Evolutionary conservation across 2,888 invertebrate genomes (phyloP).

Genomic region (Mythimna ferrago): DNA sequence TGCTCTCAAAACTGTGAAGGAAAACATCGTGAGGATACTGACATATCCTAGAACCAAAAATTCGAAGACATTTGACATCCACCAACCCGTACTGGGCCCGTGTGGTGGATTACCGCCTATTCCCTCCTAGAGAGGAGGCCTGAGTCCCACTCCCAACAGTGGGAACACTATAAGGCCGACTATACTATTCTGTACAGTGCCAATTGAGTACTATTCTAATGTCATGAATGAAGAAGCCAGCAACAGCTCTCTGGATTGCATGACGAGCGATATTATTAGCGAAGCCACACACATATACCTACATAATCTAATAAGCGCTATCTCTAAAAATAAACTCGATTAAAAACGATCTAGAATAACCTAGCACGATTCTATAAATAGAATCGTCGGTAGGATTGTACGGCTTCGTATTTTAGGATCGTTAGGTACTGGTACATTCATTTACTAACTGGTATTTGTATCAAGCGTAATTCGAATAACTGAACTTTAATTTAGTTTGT

Average conservation of each 20-base stretch:
- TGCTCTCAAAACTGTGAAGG: too few relatives aligned
- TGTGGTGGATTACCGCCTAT: too few relatives aligned
- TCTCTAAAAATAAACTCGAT: constrained; percentile 38
- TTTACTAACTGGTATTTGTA: constrained; percentile 7
- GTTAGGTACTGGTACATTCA: background rate
- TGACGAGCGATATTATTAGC: constrained; percentile 2
- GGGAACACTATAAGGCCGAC: too few relatives aligned
- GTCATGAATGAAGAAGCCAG: constrained; percentile 8
- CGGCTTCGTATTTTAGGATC: background rate
- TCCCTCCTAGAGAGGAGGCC: too few relatives aligned
- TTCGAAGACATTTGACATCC: too few relatives aligned
- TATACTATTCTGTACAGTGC: background rate
- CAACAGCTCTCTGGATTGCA: constrained; percentile 10
- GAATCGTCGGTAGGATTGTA: constrained; percentile 1
- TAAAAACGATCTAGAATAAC: constrained; percentile 32
- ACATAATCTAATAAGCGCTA: constrained; percentile 42
- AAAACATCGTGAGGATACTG: too few relatives aligned
- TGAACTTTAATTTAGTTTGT: background rate
- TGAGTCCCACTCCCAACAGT: too few relatives aligned
- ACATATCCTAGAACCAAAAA: too few relatives aligned
- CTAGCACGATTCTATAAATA: constrained; percentile 17
- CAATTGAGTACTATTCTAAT: background rate
- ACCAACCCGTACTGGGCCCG: too few relatives aligned
- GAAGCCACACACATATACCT: constrained; percentile 32
- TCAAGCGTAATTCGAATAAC: background rate